Conservation (phyloP, 2,888 invertebrate species). For the Mycalesis mineus region DNA sequence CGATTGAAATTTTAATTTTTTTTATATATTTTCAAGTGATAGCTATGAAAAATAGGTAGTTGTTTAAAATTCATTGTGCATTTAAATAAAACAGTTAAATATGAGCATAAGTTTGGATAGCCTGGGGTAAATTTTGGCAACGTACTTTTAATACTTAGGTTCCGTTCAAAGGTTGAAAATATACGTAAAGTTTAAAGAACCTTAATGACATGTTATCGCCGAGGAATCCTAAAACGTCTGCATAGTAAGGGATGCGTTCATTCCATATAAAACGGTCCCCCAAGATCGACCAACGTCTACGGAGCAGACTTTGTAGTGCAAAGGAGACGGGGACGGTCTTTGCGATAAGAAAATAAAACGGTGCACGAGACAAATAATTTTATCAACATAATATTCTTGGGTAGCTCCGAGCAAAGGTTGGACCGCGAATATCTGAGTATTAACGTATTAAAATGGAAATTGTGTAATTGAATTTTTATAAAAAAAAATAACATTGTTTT, state of each 20-base stretch:
- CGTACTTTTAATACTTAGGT: no score
- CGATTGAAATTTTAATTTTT: no score
- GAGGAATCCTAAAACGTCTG: conserved; percentile 10
- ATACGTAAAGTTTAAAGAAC: neutral
- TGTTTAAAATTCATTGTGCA: no score
- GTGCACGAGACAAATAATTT: conserved; percentile 41
- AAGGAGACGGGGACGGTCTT: conserved; percentile 50
- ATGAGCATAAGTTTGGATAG: no score
- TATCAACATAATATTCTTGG: conserved; percentile 26
- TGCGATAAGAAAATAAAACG: conserved; percentile 57
- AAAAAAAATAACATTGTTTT: no score
- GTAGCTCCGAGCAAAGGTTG: conserved; percentile 15
- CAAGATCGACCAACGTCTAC: conserved; percentile 46
- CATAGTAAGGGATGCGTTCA: conserved; percentile 36
- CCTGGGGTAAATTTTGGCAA: no score
- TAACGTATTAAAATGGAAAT: neutral
- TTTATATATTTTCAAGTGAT: no score
- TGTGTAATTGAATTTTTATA: no score
- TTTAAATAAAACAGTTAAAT: no score
- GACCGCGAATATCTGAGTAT: neutral
- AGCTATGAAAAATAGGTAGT: no score
- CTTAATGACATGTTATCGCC: neutral
- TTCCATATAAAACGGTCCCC: conserved; percentile 57
- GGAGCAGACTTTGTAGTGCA: conserved; percentile 50
- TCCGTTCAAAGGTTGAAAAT: no score